A percentile compares a stretch with the other conserved stretches of the same genome.
phyloP scores from a whole-genome alignment of 2,888 invertebrate genomes.

The Metellina segmentata region DNA sequence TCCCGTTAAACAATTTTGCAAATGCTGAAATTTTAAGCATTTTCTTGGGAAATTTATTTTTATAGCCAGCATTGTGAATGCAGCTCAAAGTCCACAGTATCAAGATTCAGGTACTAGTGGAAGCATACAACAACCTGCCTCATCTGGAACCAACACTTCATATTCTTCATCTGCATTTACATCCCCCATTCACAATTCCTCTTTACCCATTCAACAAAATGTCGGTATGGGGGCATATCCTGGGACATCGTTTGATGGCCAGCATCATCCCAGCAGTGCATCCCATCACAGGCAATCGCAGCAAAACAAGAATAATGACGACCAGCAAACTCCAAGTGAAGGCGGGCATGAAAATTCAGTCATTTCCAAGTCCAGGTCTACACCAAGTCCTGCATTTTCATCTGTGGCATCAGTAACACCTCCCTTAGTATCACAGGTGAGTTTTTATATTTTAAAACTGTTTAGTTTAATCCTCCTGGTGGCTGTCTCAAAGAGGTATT shows the following conservation, averaged over 20 bases:
- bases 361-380: slow-evolving; percentile 65
- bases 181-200: slow-evolving; percentile 67
- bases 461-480: not conserved
- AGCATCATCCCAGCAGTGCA: slow-evolving; percentile 37
- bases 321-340: slow-evolving; percentile 40
- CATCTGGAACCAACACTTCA: slow-evolving; percentile 62
- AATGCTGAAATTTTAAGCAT: no score
- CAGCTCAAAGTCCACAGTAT: slow-evolving; percentile 68
- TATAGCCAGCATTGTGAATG: slow-evolving; percentile 45
- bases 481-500: not conserved
- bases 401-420: slow-evolving; percentile 72
- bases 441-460: no score
- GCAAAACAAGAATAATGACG: slow-evolving; percentile 31
- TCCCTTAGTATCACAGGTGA: slow-evolving; percentile 68
- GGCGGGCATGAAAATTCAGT: slow-evolving; percentile 38
- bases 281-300: slow-evolving; percentile 49
- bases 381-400: slow-evolving; percentile 72
- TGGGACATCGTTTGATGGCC: slow-evolving; percentile 59
- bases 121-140: slow-evolving; percentile 27
- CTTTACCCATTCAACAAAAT: slow-evolving; percentile 34
- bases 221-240: slow-evolving; percentile 56
- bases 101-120: slow-evolving; percentile 48
- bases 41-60: not conserved
- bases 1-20: no score
- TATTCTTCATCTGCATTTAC: slow-evolving; percentile 69